Percentiles rank a stretch among this genome's conserved stretches.
Evolutionary conservation across 1,140 invertebrate species (phyloP).

Genomic region (Dufourea novaeangliae): DNA sequence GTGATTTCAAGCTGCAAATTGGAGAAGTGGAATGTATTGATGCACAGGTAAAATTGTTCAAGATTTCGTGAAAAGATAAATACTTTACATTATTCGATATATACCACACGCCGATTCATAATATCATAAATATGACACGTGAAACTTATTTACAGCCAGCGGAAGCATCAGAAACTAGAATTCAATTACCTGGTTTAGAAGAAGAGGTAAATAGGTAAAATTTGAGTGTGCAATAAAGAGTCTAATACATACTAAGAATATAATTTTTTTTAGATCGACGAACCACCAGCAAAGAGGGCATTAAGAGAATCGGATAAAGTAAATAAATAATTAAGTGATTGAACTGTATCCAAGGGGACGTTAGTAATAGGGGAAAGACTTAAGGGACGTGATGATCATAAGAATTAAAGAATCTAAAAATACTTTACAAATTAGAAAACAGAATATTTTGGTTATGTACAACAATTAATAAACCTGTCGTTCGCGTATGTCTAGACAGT

Average conservation of each 20-base stretch:
- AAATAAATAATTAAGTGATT: conserved; percentile 78
- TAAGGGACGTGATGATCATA: conserved; percentile 64
- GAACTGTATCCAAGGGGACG: conserved; percentile 53
- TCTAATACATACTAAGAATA: neutral
- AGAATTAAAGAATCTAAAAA: conserved; percentile 68
- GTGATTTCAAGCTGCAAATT: conserved; percentile 84
- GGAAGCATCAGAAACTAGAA: conserved; percentile 89
- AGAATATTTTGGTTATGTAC: conserved; percentile 81
- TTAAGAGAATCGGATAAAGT: conserved; percentile 79
- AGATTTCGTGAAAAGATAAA: conserved; percentile 12
- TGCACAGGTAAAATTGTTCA: conserved; percentile 83
- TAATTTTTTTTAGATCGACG: conserved; percentile 76
- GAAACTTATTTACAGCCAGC: conserved; percentile 83
- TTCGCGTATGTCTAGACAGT: conserved; percentile 77
- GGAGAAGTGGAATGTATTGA: conserved; percentile 85
- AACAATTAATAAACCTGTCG: conserved; percentile 78
- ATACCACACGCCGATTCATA: conserved; percentile 8
- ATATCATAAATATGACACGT: conserved; percentile 1
- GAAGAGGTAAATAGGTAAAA: conserved; percentile 81
- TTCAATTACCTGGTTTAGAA: conserved; percentile 87
- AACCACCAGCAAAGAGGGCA: conserved; percentile 80
- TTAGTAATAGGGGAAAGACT: conserved; percentile 62
- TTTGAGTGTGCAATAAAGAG: conserved; percentile 12
- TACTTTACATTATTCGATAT: conserved; percentile 18
- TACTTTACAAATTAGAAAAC: conserved; percentile 78